Evolutionary conservation across 2,888 invertebrate species (phyloP), one percentile per base, ranked within the genome.

Genomic region (Xestia c-nigrum): DNA sequence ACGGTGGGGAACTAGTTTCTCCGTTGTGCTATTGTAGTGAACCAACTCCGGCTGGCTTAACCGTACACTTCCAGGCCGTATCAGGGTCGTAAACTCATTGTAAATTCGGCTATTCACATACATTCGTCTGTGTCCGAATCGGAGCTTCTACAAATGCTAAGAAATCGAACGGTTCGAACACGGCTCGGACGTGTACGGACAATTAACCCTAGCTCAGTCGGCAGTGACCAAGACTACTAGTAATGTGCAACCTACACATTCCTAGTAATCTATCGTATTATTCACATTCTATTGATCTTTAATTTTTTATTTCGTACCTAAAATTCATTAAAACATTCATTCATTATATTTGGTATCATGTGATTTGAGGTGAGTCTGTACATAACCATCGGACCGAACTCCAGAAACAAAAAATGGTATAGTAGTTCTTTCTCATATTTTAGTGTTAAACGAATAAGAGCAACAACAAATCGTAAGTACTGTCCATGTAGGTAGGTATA

Each of bases 321-420:
- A 38, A 59, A 57, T n/a, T 38, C 21, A 69, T 40, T 31, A 47
- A 16, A 40, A 83, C 47, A 21, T 24, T n/a, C n/a, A n/a, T n/a
- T n/a, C n/a, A 70, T 47, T 21, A 52, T 69, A 75, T 76, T 80
- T 76, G 77, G 77, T 82, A 64, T 59, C 59, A 83, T 76, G 65
- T 66, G 59, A 55, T 82, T 65, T 59, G 61, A 76, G 76, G 77
- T 46, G 52, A 69, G 63, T 65, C 21, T 46, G 12, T 46, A 21
- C 12, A 7, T 61, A 38, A 68, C 40, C 0, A 38, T 61, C 66
- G 10, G 57, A 47, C 46, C 55, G 14, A 55, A 55, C 12, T 80
- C 59, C 31, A 69, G 24, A 38, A 38, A 66, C 24, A 43, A 21
- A 31, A 64, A 24, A n/a, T 65, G 67, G 50, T 59, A 81, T 43